phyloP scores from a whole-genome alignment of 2,113 vertebrate species.

The Tautogolabrus adspersus region DNA sequence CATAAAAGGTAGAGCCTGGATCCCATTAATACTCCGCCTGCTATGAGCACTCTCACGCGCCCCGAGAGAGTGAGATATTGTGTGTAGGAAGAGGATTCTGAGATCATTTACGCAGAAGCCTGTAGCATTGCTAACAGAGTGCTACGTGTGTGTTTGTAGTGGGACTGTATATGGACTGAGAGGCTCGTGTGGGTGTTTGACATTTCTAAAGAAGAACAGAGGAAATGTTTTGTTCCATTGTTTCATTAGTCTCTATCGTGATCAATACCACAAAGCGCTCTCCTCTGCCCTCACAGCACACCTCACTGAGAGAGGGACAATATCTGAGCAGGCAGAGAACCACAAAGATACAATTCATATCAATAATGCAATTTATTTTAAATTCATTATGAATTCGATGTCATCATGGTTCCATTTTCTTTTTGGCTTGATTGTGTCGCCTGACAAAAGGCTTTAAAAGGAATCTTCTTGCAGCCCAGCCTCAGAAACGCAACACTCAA shows the following conservation, averaged over 20 bases:
- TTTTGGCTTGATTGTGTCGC: not conserved
- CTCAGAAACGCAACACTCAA: not conserved
- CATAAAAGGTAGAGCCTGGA: conserved; percentile 50
- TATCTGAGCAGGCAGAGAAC: conserved; percentile 10
- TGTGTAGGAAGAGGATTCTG: conserved; percentile 66
- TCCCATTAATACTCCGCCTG: conserved; percentile 32
- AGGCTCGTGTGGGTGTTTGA: conserved; percentile 64
- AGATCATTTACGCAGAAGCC: conserved; percentile 47
- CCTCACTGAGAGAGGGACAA: conserved; percentile 14
- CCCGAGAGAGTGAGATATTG: conserved; percentile 29
- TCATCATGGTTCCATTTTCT: not conserved
- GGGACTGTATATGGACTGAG: conserved; percentile 8
- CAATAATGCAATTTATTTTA: too few relatives aligned
- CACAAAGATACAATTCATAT: not conserved
- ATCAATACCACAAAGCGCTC: conserved; percentile 21
- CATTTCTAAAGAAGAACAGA: conserved; percentile 59
- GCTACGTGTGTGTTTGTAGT: conserved; percentile 5
- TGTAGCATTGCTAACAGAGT: conserved; percentile 22
- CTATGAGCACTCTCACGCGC: conserved; percentile 41
- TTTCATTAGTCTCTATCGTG: conserved; percentile 39
- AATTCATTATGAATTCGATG: too few relatives aligned
- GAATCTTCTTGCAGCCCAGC: not conserved
- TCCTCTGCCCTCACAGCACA: conserved; percentile 19
- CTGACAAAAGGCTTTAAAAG: not conserved
- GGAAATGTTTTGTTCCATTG: conserved; percentile 50